Percentiles rank a stretch among this genome's conserved stretches.
Evolutionary conservation across 2,888 invertebrate species (phyloP).

Genomic region (Caenorhabditis sp.): DNA sequence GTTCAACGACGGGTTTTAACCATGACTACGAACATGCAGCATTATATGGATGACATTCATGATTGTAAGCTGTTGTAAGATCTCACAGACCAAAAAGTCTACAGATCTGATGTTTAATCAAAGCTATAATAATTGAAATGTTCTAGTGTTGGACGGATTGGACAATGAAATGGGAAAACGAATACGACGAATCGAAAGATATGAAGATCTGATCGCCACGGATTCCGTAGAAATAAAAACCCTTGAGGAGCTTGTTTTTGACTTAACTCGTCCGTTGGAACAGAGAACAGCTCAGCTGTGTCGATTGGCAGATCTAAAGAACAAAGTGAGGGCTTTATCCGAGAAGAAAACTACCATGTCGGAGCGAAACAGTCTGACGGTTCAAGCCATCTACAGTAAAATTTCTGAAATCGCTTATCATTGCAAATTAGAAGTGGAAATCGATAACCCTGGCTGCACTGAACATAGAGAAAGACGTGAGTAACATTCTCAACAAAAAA

Average conservation of each 20-base stretch:
- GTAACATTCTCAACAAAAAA: not conserved
- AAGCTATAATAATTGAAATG: no score
- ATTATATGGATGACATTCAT: constrained; percentile 55
- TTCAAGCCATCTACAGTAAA: constrained; percentile 88
- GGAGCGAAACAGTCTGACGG: constrained; percentile 81
- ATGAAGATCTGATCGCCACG: constrained; percentile 23
- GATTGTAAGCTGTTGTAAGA: constrained; percentile 34
- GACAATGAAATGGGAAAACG: constrained; percentile 33
- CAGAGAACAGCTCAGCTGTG: constrained; percentile 2
- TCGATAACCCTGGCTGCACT: constrained; percentile 97
- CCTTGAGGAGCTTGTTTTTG: constrained; percentile 22
- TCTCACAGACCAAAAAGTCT: no score
- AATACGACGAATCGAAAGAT: constrained; percentile 11
- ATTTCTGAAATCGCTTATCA: constrained; percentile 92
- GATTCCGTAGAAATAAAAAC: not conserved
- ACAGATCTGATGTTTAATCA: no score
- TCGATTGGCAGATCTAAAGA: constrained; percentile 5
- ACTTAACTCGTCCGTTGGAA: not conserved
- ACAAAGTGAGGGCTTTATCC: not conserved
- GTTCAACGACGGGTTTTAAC: constrained; percentile 28
- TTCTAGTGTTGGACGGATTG: constrained; percentile 47
- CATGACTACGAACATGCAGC: constrained; percentile 57
- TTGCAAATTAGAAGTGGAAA: constrained; percentile 98
- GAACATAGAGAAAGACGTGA: constrained; percentile 84
- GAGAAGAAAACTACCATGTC: constrained; percentile 22